These are phyloP conservation scores for Cantharis flavilabris DNA, from an alignment of 2,888 invertebrate genomes.

Conservation along the genomic window DNA sequence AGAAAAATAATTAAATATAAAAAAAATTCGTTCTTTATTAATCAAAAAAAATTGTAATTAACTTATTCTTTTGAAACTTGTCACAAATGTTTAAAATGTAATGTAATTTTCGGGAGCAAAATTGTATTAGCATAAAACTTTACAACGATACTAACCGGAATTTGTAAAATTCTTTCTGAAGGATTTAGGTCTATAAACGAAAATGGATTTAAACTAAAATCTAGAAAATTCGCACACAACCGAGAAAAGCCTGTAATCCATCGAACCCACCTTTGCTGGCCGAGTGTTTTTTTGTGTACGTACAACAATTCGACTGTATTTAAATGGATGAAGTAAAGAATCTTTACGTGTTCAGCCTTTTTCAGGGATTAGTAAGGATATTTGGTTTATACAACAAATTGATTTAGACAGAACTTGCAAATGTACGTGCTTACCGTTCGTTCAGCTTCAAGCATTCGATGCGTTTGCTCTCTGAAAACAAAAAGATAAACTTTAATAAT, in stretches of 20 bases:
- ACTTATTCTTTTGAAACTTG: neutral
- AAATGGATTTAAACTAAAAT: slow-evolving; percentile 2
- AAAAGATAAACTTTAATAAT: neutral
- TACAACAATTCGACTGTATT: neutral
- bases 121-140: neutral
- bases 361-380: neutral
- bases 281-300: slow-evolving; percentile 3
- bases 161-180: neutral
- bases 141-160: neutral
- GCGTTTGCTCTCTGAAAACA: neutral
- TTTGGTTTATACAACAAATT: neutral
- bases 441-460: neutral
- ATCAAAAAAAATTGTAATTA: neutral
- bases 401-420: neutral
- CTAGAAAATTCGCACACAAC: neutral
- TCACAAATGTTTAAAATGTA: neutral
- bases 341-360: neutral
- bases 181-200: neutral
- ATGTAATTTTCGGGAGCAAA: neutral
- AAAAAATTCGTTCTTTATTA: neutral
- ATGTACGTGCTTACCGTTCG: neutral
- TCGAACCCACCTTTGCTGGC: neutral
- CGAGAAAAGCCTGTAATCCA: neutral
- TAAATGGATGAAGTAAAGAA: neutral
- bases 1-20: neutral